Conservation (phyloP, 2,797 vertebrate species). For the Falco columbarius region DNA sequence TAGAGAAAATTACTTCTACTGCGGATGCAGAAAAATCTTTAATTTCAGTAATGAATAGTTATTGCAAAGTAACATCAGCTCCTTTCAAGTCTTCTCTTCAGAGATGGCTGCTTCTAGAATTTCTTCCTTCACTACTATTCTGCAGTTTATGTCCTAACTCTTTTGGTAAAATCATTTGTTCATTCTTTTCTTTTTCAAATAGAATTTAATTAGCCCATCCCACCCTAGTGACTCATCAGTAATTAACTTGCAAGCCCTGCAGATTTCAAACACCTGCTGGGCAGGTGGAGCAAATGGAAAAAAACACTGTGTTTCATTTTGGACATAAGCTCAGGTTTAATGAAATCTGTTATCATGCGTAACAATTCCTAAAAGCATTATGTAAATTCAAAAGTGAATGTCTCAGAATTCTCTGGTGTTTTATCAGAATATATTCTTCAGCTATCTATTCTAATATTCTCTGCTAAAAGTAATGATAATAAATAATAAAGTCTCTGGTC, state of each 20-base stretch:
- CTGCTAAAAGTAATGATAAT: not conserved
- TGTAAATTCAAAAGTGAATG: not conserved
- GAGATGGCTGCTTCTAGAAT: not conserved
- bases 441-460: not conserved
- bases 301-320: not conserved
- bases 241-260: slow-evolving; percentile 21
- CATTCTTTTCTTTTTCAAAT: not conserved
- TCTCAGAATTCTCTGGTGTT: not conserved
- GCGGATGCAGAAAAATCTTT: not conserved
- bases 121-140: not conserved
- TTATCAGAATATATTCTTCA: not conserved
- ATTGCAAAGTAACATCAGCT: not conserved
- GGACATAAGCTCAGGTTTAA: not conserved
- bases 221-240: not conserved
- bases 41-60: not conserved
- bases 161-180: not conserved
- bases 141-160: not conserved
- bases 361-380: not conserved
- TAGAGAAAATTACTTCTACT: not conserved
- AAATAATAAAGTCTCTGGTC: not conserved
- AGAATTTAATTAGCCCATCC: slow-evolving; percentile 20
- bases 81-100: not conserved
- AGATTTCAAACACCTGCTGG: slow-evolving; percentile 36
- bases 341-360: not conserved
- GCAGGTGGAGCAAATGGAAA: slow-evolving; percentile 8